A percentile compares a stretch with the other conserved stretches of the same genome.
Evolutionary conservation across 2,797 vertebrate species (phyloP).

Genomic region (Amazonetta brasiliensis): DNA sequence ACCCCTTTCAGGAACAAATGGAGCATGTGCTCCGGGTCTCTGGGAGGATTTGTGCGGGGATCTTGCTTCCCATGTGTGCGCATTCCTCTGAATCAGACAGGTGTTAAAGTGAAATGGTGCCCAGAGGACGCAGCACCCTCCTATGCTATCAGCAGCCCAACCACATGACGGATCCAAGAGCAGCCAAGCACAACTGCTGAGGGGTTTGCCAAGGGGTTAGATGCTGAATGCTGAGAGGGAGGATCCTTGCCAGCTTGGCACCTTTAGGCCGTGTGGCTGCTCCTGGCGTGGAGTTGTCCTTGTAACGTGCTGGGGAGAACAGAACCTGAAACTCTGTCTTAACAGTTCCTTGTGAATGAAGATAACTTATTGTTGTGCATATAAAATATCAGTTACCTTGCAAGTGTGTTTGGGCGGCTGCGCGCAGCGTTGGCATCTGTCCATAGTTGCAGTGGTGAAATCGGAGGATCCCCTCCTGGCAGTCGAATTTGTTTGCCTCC

Average conservation of each 20-base stretch:
- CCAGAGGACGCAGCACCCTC: slow-evolving; percentile 57
- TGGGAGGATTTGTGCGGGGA: slow-evolving; percentile 59
- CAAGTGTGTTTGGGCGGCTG: background rate
- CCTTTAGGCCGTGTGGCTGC: slow-evolving; percentile 68
- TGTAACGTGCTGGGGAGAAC: slow-evolving; percentile 38
- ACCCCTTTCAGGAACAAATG: slow-evolving; percentile 19
- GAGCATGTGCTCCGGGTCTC: slow-evolving; percentile 14
- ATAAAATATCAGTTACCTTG: slow-evolving; percentile 67
- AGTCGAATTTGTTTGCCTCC: background rate
- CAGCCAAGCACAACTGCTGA: slow-evolving; percentile 73
- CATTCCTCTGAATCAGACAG: slow-evolving; percentile 73
- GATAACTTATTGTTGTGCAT: slow-evolving; percentile 25
- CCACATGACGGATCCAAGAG: slow-evolving; percentile 68
- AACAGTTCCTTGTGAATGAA: slow-evolving; percentile 33
- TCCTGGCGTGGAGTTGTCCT: slow-evolving; percentile 34
- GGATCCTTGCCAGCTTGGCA: slow-evolving; percentile 76
- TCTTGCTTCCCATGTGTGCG: slow-evolving; percentile 48
- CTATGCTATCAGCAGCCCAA: slow-evolving; percentile 55
- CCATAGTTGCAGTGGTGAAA: slow-evolving; percentile 3
- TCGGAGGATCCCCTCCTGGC: background rate
- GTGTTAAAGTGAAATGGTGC: slow-evolving; percentile 65
- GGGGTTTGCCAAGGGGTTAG: slow-evolving; percentile 53
- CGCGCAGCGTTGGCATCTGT: background rate
- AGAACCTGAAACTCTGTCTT: slow-evolving; percentile 61
- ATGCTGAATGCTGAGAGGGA: slow-evolving; percentile 69